Evolutionary conservation across 1,140 invertebrate genomes (phyloP).

Genomic region (Dinothrombium tinctorium): DNA sequence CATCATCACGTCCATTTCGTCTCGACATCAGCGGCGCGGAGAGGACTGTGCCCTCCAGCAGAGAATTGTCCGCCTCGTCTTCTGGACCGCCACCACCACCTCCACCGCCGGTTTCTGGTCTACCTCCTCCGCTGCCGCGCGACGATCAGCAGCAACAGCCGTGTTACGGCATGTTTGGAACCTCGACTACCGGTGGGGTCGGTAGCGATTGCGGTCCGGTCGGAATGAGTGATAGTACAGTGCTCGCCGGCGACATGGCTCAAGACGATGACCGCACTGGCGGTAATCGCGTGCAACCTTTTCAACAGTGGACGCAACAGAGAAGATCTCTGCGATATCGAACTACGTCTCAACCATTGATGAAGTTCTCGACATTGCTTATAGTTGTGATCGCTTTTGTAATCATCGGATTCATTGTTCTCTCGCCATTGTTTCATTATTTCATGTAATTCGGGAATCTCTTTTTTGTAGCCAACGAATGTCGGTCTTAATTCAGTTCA

Average conservation of each 20-base stretch:
- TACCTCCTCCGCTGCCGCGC: neutral
- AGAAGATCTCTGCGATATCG: constrained; percentile 7
- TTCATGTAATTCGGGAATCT: no score
- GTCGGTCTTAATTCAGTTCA: no score
- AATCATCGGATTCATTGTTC: constrained; percentile 15
- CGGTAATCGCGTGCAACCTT: neutral
- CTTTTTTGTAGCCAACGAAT: no score
- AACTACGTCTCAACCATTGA: constrained; percentile 6
- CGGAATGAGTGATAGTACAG: constrained; percentile 1
- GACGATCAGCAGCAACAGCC: neutral
- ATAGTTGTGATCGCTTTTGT: constrained; percentile 11
- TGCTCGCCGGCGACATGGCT: neutral
- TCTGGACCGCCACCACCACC: neutral
- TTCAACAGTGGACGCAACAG: constrained; percentile 8
- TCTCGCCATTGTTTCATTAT: constrained; percentile 14
- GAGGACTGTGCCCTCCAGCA: no score
- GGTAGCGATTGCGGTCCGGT: neutral
- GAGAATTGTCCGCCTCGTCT: neutral
- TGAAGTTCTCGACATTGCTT: constrained; percentile 10
- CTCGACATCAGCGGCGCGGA: no score
- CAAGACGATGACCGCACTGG: neutral
- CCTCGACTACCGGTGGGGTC: no score
- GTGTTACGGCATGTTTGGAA: neutral
- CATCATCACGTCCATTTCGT: neutral
- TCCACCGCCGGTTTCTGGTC: neutral